These are phyloP conservation scores for Dipodomys ordii DNA, from an alignment of 2,113 vertebrate genomes.

Conservation along the genomic window DNA sequence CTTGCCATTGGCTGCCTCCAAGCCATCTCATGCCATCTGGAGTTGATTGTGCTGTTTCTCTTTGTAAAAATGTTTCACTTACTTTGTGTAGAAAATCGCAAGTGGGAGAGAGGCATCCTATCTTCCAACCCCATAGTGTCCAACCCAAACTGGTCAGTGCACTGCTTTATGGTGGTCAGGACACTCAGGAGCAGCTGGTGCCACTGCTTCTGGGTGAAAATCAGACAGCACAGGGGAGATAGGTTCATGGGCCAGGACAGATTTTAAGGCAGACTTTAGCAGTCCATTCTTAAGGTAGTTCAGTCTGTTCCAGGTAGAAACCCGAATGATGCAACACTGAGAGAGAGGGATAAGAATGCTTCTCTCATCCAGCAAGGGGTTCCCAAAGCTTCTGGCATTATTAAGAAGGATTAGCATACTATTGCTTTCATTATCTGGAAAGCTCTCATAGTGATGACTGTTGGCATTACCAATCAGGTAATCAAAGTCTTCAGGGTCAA, in stretches of 20 bases:
- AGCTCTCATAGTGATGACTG: slow-evolving; percentile 99
- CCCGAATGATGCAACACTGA: slow-evolving; percentile 98
- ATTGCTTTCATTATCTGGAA: slow-evolving; percentile 97
- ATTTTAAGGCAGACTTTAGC: slow-evolving; percentile 93
- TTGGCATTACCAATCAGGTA: slow-evolving; percentile 98
- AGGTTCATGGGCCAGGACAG: slow-evolving; percentile 94
- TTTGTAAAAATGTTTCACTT: slow-evolving; percentile 84
- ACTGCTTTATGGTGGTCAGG: slow-evolving; percentile 95
- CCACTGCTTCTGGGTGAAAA: slow-evolving; percentile 92
- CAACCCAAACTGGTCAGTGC: slow-evolving; percentile 94
- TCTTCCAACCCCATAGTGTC: slow-evolving; percentile 97
- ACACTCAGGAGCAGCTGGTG: slow-evolving; percentile 93
- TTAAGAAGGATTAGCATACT: slow-evolving; percentile 99
- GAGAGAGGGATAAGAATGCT: slow-evolving; percentile 98
- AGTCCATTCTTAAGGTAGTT: slow-evolving; percentile 93
- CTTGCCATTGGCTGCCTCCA: slow-evolving; percentile 54
- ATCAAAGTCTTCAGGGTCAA: slow-evolving; percentile 97
- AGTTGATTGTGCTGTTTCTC: slow-evolving; percentile 89
- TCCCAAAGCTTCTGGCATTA: slow-evolving; percentile 99
- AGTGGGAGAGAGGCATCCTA: slow-evolving; percentile 97
- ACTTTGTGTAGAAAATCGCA: slow-evolving; percentile 81
- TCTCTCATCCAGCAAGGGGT: slow-evolving; percentile 96
- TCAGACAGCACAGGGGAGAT: slow-evolving; percentile 93
- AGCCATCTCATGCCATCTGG: slow-evolving; percentile 69
- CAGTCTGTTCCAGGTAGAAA: slow-evolving; percentile 98